Conservation (phyloP, 2,797 vertebrate species). For the Channa striata region DNA sequence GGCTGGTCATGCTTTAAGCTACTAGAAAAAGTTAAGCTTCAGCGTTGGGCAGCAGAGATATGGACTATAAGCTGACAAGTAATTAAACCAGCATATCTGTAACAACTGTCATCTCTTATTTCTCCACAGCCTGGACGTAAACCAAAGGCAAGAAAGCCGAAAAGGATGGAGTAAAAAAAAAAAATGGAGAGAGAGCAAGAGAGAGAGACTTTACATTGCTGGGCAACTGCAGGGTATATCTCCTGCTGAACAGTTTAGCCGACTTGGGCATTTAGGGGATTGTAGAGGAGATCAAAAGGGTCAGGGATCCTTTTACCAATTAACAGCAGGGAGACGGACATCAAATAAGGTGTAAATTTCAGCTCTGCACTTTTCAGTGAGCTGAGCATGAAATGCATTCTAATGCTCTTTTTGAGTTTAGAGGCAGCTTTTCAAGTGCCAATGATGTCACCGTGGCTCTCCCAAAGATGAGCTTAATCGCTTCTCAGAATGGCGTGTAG, state of each 20-base stretch:
- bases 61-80: slow-evolving; percentile 98
- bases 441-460: slow-evolving; percentile 87
- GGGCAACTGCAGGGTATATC: slow-evolving; percentile 88
- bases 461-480: slow-evolving; percentile 87
- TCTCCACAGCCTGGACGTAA: slow-evolving; percentile 94
- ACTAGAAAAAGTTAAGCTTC: slow-evolving; percentile 97
- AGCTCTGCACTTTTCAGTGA: slow-evolving; percentile 91
- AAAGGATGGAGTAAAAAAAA: slow-evolving; percentile 81
- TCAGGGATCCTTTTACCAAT: slow-evolving; percentile 92
- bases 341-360: slow-evolving; percentile 95
- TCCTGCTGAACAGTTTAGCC: slow-evolving; percentile 91
- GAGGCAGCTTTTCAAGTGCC: slow-evolving; percentile 85
- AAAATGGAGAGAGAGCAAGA: slow-evolving; percentile 74
- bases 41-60: slow-evolving; percentile 95
- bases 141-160: slow-evolving; percentile 89
- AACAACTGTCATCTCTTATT: slow-evolving; percentile 99
- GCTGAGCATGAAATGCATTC: slow-evolving; percentile 91
- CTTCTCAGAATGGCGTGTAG: slow-evolving; percentile 85
- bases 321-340: slow-evolving; percentile 91
- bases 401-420: slow-evolving; percentile 89
- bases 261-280: slow-evolving; percentile 93
- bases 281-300: slow-evolving; percentile 91
- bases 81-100: slow-evolving; percentile 98
- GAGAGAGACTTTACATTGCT: slow-evolving; percentile 80
- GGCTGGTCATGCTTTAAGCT: slow-evolving; percentile 97